Percentiles rank a stretch among this genome's conserved stretches.
Evolutionary conservation across 2,797 vertebrate genomes (phyloP).

Genomic region (Heliangelus exortis): DNA sequence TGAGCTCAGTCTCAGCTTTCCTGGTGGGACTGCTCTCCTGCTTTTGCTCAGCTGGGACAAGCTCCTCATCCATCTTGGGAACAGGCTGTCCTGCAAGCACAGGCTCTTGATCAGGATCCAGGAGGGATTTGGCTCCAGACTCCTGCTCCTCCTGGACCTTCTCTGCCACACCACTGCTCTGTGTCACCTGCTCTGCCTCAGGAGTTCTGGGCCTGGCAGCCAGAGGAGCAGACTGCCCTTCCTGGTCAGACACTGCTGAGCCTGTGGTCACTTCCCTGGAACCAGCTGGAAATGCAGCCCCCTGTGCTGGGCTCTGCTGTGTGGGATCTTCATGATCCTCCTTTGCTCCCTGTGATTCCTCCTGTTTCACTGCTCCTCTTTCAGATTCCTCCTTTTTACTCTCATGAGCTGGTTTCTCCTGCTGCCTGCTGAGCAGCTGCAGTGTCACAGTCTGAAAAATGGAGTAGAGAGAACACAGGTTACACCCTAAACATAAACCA

Average conservation of each 20-base stretch:
- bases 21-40: neutral
- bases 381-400: constrained; percentile 11
- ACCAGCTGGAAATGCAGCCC: neutral
- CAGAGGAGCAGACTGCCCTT: neutral
- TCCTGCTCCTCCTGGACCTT: neutral
- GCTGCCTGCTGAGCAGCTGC: constrained; percentile 73
- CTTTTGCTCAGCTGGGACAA: neutral
- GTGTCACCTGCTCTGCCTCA: neutral
- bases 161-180: neutral
- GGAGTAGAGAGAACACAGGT: neutral
- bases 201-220: neutral
- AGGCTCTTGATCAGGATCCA: neutral
- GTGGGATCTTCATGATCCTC: neutral
- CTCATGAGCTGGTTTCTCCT: constrained; percentile 18
- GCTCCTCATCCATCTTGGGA: neutral
- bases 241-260: neutral
- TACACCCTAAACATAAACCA: neutral
- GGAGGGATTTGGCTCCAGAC: neutral
- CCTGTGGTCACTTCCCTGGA: neutral
- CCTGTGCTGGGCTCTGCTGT: neutral
- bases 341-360: neutral
- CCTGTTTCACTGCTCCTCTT: neutral
- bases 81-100: neutral
- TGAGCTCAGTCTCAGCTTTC: neutral
- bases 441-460: constrained; percentile 77